Conservation (phyloP, 2,113 vertebrate species). For the Barnardius zonarius region DNA sequence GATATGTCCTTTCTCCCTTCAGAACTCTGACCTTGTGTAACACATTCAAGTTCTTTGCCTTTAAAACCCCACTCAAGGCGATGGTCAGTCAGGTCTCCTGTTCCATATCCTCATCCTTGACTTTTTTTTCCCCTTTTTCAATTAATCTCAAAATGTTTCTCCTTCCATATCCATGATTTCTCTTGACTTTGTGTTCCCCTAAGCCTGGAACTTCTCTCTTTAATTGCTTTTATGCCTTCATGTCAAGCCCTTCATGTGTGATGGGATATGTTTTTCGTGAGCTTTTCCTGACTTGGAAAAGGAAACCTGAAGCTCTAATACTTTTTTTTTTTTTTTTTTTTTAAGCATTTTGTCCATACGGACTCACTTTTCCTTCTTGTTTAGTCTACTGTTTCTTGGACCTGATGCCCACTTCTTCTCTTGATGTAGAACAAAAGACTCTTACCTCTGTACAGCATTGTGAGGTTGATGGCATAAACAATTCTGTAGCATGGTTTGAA, state of each 20-base stretch:
- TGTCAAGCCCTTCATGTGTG: background rate
- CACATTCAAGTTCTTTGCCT: background rate
- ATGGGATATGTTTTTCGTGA: background rate
- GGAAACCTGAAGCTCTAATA: background rate
- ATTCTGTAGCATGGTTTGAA: background rate
- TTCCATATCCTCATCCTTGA: too few species aligned
- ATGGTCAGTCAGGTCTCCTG: background rate
- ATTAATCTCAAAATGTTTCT: background rate
- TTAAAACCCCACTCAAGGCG: background rate
- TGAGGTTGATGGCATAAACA: background rate
- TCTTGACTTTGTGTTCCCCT: background rate
- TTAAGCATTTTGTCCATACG: background rate
- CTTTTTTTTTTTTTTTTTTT: background rate
- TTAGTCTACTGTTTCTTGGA: background rate
- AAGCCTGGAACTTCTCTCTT: background rate
- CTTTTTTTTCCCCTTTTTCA: too few species aligned
- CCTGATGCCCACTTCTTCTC: background rate
- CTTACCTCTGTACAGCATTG: background rate
- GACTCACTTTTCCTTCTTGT: background rate
- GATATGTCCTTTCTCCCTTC: background rate
- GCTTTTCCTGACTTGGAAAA: background rate
- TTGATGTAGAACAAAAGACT: background rate
- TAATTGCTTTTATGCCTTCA: background rate
- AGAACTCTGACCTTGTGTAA: background rate
- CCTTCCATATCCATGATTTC: background rate